These are phyloP conservation scores for Heliconius erato DNA, from an alignment of 2,888 invertebrate genomes.

Conservation along the genomic window DNA sequence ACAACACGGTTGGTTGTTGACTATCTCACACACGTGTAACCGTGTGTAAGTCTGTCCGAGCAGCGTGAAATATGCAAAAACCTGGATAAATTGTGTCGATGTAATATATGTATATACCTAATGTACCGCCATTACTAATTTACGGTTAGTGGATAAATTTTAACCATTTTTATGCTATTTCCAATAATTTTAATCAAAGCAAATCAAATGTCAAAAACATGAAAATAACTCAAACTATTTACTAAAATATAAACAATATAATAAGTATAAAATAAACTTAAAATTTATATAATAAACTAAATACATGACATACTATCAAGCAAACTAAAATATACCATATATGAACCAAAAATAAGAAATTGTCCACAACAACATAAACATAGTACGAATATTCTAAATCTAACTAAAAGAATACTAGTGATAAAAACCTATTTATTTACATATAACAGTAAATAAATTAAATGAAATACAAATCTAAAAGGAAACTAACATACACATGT, in stretches of 20 bases:
- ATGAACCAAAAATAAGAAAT: neutral
- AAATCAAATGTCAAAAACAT: neutral
- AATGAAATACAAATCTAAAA: conserved; percentile 1
- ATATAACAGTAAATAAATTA: conserved; percentile 3
- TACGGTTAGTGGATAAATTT: neutral
- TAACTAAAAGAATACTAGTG: neutral
- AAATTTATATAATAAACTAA: neutral
- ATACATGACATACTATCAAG: conserved; percentile 5
- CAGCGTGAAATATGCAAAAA: conserved; percentile 79
- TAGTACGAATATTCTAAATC: conserved; percentile 1
- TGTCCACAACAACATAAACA: neutral
- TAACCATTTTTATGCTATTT: neutral
- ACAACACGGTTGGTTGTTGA: conserved; percentile 94
- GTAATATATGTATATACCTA: conserved; percentile 19
- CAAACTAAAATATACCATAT: conserved; percentile 3
- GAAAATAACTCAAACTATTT: neutral
- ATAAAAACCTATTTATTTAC: neutral
- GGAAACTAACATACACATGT: neutral
- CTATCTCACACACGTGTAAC: conserved; percentile 94
- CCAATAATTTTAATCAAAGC: neutral
- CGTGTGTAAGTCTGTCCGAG: conserved; percentile 94
- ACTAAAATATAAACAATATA: neutral
- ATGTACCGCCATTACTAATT: neutral
- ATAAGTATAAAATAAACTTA: neutral
- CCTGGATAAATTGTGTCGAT: conserved; percentile 61